Base-by-base conservation (phyloP, 2,888 invertebrate genomes). In the Trichopria drosophilae region DNA sequence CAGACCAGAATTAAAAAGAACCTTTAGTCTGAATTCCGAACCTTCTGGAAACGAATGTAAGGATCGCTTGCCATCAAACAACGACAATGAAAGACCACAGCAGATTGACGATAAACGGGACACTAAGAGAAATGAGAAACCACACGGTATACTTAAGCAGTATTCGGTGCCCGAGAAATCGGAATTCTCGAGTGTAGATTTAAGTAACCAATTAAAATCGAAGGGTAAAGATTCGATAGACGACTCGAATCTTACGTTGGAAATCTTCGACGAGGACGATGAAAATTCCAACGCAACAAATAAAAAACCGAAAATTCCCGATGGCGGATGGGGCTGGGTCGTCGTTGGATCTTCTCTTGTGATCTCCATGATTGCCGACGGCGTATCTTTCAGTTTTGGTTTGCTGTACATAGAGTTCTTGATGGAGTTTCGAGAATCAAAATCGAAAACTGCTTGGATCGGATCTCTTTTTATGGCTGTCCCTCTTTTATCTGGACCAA, bases 371-470 rank as follows among this genome's bases (percentile, higher is more conserved):
- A 88, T 96, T 39, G 91, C 93, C 28, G 96, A 96, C 74, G 96
- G 96, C 0, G 85, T 95, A 48, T 91, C 92, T 41, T 93, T 95
- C 73, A 92, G 93, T 1, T 95, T 95, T 72, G 97, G 96, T 0
- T 79, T 95, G 13, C 80, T 96, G 6, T 93, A 89, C 68, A 86
- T 89, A 1, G 87, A 93, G 66, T 86, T 95, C 64, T 78, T 91
- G 35, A 80, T 84, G 36, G 87, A 90, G 66, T 96, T 93, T 71
- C 78, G 82, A 47, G 87, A 88, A 22, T 87, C 87, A 31, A 90
- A 90, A 64, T 85, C 90, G 4, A 88, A 86, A 35, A 94, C 95
- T 0, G 88, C 94, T 1, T 89, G 91, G 88, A 89, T 94, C 53
- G 93, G 93, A 2, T 90, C 92, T 42, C 75, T 95, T 12, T 93